A percentile compares a stretch with the other conserved stretches of the same genome.
phyloP scores from a whole-genome alignment of 2,888 invertebrate genomes.

The Parnassius apollo region DNA sequence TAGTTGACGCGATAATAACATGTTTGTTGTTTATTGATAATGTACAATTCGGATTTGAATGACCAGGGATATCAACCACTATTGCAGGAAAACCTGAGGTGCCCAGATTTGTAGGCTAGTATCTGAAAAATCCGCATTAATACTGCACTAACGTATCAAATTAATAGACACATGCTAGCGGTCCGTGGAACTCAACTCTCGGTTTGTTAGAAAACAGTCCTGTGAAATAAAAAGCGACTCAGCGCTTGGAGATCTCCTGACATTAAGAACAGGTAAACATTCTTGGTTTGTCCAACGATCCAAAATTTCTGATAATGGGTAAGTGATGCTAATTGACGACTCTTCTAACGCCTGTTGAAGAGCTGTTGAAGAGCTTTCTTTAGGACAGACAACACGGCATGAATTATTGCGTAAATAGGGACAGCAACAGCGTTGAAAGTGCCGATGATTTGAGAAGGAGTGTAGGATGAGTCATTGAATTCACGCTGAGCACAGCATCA shows the following conservation, averaged over 20 bases:
- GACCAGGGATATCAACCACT: slow-evolving; percentile 49
- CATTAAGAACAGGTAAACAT: slow-evolving; percentile 87
- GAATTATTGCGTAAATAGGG: no score
- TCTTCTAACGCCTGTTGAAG: slow-evolving; percentile 49
- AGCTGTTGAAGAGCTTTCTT: slow-evolving; percentile 53
- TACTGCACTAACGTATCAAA: slow-evolving; percentile 69
- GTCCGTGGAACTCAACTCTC: slow-evolving; percentile 42
- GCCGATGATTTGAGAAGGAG: slow-evolving; percentile 71
- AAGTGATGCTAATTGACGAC: slow-evolving; percentile 51
- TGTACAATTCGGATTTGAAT: slow-evolving; percentile 74
- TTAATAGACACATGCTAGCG: slow-evolving; percentile 81
- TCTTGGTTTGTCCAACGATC: slow-evolving; percentile 88
- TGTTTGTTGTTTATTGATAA: slow-evolving; percentile 83
- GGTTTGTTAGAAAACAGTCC: slow-evolving; percentile 65
- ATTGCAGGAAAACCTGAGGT: slow-evolving; percentile 41
- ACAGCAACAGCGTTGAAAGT: slow-evolving; percentile 82
- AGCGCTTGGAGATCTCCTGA: slow-evolving; percentile 62
- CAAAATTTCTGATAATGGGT: slow-evolving; percentile 82
- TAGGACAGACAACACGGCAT: slow-evolving; percentile 52
- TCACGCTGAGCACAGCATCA: slow-evolving; percentile 69
- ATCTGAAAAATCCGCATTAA: slow-evolving; percentile 61
- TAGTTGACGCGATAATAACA: slow-evolving; percentile 88
- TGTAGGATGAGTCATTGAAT: slow-evolving; percentile 78
- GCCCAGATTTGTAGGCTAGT: slow-evolving; percentile 79
- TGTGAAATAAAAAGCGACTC: slow-evolving; percentile 58